A percentile compares a stretch with the other conserved stretches of the same genome.
Conservation (phyloP, 2,113 vertebrate species). For the Thalassarche chlororhynchos region DNA sequence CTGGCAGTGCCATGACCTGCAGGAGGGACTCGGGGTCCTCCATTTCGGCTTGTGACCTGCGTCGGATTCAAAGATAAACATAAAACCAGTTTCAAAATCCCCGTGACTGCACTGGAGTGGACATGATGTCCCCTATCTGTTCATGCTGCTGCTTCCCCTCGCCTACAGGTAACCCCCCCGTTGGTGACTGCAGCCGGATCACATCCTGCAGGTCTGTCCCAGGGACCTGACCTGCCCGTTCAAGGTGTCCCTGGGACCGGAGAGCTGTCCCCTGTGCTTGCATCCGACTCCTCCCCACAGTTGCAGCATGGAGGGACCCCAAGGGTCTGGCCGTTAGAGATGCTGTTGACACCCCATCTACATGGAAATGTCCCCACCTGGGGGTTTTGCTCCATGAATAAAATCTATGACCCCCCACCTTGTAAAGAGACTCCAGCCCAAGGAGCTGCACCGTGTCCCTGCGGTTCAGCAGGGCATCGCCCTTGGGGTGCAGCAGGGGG, state of each 20-base stretch:
- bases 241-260: neutral
- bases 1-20: neutral
- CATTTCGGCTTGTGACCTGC: neutral
- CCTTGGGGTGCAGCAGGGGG: neutral
- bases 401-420: fast-evolving
- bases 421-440: neutral
- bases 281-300: neutral
- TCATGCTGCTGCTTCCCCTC: neutral
- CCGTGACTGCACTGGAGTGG: neutral
- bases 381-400: neutral
- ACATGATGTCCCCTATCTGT: fast-evolving
- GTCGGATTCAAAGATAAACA: neutral
- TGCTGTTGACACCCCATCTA: neutral
- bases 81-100: neutral
- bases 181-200: neutral
- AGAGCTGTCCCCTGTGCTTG: neutral
- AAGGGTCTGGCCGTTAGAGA: neutral
- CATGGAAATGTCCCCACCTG: neutral
- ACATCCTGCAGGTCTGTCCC: neutral
- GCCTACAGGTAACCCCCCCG: fast-evolving
- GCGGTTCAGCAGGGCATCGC: fast-evolving
- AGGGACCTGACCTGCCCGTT: neutral
- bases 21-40: neutral
- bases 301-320: neutral
- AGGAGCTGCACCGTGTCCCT: fast-evolving